phyloP scores from a whole-genome alignment of 92 coral and sea anemone species.

The Pocillopora meandrina region DNA sequence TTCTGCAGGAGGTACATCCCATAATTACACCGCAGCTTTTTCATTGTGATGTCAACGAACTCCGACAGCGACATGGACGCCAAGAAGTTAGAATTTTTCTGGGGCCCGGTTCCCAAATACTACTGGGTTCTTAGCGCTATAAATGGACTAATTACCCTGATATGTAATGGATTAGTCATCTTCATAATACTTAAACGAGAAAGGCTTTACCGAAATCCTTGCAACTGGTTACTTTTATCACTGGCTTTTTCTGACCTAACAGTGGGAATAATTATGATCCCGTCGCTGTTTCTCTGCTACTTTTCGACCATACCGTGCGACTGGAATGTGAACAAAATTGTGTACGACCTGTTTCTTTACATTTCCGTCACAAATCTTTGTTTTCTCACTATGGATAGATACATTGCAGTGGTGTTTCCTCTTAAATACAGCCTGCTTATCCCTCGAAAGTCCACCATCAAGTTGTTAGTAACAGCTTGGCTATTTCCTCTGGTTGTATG shows the following conservation, averaged over 20 bases:
- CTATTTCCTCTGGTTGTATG: constrained; percentile 36
- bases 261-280: constrained; percentile 65
- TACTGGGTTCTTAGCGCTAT: constrained; percentile 60
- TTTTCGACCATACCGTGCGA: constrained; percentile 47
- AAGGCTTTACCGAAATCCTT: constrained; percentile 34
- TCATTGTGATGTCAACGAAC: constrained; percentile 3
- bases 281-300: constrained; percentile 61
- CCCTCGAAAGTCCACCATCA: constrained; percentile 39
- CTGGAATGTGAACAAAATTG: constrained; percentile 60
- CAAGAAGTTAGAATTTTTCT: constrained; percentile 43
- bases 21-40: too few relatives aligned
- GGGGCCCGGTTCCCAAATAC: constrained; percentile 52
- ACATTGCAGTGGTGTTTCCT: constrained; percentile 56
- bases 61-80: constrained; percentile 9
- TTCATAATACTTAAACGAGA: constrained; percentile 38
- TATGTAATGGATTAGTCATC: constrained; percentile 61
- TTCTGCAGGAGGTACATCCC: background rate
- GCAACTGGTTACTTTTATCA: constrained; percentile 68
- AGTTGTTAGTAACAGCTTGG: constrained; percentile 56
- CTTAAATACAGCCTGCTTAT: constrained; percentile 37
- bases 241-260: constrained; percentile 56
- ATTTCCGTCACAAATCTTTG: constrained; percentile 61
- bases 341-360: constrained; percentile 63
- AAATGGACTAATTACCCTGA: constrained; percentile 55
- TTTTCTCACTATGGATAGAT: constrained; percentile 64